Evolutionary conservation across 2,113 vertebrate genomes (phyloP).

Genomic region (Copsychus sechellarum): DNA sequence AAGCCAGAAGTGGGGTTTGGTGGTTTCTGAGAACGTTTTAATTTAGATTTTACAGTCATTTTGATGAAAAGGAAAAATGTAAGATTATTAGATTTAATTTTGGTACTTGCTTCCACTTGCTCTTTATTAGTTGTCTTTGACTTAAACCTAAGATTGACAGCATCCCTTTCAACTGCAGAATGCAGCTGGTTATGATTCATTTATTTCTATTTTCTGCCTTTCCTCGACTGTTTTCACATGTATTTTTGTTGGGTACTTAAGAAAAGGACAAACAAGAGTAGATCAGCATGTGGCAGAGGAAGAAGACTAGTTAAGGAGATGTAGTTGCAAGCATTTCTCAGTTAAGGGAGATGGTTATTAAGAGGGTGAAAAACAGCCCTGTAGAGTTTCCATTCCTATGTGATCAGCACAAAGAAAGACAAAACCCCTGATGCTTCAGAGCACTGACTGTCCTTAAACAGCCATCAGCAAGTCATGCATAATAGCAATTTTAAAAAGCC

Average conservation of each 20-base stretch:
- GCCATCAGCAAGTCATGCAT: background rate
- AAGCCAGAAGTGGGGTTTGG: background rate
- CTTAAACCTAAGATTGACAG: background rate
- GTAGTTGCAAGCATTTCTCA: background rate
- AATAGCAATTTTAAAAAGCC: background rate
- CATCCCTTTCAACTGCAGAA: conserved; percentile 22
- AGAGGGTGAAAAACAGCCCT: background rate
- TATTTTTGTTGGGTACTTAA: conserved; percentile 30
- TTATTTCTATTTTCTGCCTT: conserved; percentile 43
- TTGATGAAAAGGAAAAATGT: conserved; percentile 12
- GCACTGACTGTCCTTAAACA: background rate
- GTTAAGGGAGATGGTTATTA: background rate
- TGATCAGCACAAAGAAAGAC: background rate
- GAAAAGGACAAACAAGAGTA: background rate
- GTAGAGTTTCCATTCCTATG: background rate
- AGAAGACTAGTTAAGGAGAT: background rate
- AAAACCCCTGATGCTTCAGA: background rate
- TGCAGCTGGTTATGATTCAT: conserved; percentile 43
- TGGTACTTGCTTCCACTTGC: background rate
- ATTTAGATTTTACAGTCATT: background rate
- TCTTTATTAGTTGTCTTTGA: conserved; percentile 18
- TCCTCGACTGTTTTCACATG: background rate
- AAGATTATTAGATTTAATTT: conserved; percentile 23
- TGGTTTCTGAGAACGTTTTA: background rate
- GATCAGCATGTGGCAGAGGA: background rate